Evolutionary conservation across 2,113 vertebrate genomes (phyloP).

Genomic region (Oncorhynchus clarkii): DNA sequence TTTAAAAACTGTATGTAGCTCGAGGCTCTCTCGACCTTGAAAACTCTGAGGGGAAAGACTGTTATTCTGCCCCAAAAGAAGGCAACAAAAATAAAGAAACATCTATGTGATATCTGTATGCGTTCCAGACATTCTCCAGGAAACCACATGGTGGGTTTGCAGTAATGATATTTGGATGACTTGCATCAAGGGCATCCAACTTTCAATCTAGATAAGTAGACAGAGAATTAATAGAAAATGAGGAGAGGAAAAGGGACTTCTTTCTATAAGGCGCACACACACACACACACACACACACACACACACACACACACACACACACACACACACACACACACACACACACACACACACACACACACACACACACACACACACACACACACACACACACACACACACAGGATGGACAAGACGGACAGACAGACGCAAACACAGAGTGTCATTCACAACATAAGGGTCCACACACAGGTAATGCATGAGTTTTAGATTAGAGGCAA

Average conservation of each 20-base stretch:
- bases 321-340: slow-evolving; percentile 7
- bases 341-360: slow-evolving; percentile 21
- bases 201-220: slow-evolving; percentile 49
- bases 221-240: slow-evolving; percentile 40
- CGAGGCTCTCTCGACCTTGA: slow-evolving; percentile 31
- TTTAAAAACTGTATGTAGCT: slow-evolving; percentile 26
- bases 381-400: no score
- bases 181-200: slow-evolving; percentile 56
- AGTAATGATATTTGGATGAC: slow-evolving; percentile 70
- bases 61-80: slow-evolving; percentile 46
- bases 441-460: slow-evolving; percentile 1
- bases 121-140: slow-evolving; percentile 60
- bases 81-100: slow-evolving; percentile 44
- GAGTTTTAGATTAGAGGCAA: slow-evolving; percentile 42
- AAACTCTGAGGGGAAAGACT: slow-evolving; percentile 31
- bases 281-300: background rate
- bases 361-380: no score
- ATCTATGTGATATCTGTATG: slow-evolving; percentile 36
- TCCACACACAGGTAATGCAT: slow-evolving; percentile 36
- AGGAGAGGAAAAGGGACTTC: slow-evolving; percentile 13
- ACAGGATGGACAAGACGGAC: background rate
- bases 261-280: slow-evolving; percentile 17
- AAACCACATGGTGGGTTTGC: slow-evolving; percentile 59
- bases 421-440: slow-evolving; percentile 13
- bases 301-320: background rate